A percentile compares a stretch with the other conserved stretches of the same genome.
Conservation (phyloP, 2,888 invertebrate genomes). For the Ecliptopera silaceata region DNA sequence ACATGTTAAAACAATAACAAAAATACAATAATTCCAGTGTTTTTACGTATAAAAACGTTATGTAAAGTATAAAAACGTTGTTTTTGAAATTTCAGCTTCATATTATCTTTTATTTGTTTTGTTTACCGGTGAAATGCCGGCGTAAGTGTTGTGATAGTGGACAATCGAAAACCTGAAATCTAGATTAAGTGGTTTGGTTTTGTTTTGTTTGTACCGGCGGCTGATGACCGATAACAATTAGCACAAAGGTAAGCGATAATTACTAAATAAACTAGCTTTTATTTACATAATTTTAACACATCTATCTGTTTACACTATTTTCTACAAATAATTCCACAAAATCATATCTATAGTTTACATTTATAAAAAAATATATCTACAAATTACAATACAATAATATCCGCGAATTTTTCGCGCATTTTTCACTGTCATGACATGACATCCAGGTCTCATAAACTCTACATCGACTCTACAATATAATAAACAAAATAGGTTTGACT, state of each 20-base stretch:
- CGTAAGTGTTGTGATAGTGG: slow-evolving; percentile 52
- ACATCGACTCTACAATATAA: background rate
- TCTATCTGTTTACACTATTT: too few relatives aligned
- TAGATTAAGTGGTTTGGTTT: slow-evolving; percentile 46
- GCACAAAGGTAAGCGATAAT: slow-evolving; percentile 49
- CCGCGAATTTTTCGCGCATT: background rate
- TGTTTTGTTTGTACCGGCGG: slow-evolving; percentile 50
- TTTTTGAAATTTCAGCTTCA: slow-evolving; percentile 30
- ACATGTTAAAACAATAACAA: slow-evolving; percentile 25
- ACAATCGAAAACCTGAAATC: slow-evolving; percentile 48
- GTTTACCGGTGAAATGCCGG: slow-evolving; percentile 74
- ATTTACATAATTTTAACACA: too few relatives aligned
- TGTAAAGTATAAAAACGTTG: slow-evolving; percentile 29
- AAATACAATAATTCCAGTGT: slow-evolving; percentile 42
- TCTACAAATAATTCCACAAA: too few relatives aligned
- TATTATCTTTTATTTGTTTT: slow-evolving; percentile 45
- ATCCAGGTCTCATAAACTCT: background rate
- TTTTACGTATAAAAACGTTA: slow-evolving; percentile 18
- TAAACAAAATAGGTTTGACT: background rate
- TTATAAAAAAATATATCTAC: background rate
- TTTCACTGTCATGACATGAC: background rate
- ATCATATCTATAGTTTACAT: too few relatives aligned
- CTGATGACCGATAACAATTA: slow-evolving; percentile 48
- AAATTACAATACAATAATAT: background rate
- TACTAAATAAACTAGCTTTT: background rate